phyloP scores from a whole-genome alignment of 2,888 invertebrate genomes.

The Drosophila colorata region DNA sequence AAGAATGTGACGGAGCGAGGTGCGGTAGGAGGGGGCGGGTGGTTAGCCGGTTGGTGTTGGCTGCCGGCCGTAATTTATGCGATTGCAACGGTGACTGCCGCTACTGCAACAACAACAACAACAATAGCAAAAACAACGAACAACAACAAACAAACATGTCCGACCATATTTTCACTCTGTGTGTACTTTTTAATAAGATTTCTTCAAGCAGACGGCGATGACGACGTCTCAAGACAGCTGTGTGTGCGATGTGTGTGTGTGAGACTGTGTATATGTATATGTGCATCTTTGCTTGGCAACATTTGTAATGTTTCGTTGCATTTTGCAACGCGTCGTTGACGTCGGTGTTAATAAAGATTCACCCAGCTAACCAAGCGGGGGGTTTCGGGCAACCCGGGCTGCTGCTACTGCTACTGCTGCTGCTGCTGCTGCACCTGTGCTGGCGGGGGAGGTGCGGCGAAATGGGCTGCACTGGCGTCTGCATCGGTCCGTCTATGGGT shows the following conservation, averaged over 20 bases:
- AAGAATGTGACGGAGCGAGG: conserved; percentile 8
- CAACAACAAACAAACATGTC: conserved; percentile 60
- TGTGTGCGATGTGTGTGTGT: conserved; percentile 7
- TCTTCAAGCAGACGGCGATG: conserved; percentile 71
- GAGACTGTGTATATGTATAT: conserved; percentile 27
- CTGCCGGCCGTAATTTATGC: conserved; percentile 74
- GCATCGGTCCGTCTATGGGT: conserved; percentile 66
- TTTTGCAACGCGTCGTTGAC: conserved; percentile 74
- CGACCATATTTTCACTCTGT: conserved; percentile 69
- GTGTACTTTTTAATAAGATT: conserved; percentile 75
- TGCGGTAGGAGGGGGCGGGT: background rate
- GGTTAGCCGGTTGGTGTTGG: conserved; percentile 13
- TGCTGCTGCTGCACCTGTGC: conserved; percentile 48
- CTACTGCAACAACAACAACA: conserved; percentile 55
- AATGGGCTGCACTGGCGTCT: conserved; percentile 40
- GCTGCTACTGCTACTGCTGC: conserved; percentile 25
- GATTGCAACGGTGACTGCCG: conserved; percentile 80
- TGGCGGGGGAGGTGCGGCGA: background rate
- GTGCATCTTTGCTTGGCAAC: conserved; percentile 59
- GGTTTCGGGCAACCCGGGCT: conserved; percentile 52
- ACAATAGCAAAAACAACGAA: conserved; percentile 34
- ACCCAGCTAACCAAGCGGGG: conserved; percentile 41
- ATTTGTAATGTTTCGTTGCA: conserved; percentile 80
- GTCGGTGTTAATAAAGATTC: conserved; percentile 79
- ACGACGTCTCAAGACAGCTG: conserved; percentile 73